phyloP scores from a whole-genome alignment of 2,888 invertebrate genomes.

The Gonocerus acuteangulatus region DNA sequence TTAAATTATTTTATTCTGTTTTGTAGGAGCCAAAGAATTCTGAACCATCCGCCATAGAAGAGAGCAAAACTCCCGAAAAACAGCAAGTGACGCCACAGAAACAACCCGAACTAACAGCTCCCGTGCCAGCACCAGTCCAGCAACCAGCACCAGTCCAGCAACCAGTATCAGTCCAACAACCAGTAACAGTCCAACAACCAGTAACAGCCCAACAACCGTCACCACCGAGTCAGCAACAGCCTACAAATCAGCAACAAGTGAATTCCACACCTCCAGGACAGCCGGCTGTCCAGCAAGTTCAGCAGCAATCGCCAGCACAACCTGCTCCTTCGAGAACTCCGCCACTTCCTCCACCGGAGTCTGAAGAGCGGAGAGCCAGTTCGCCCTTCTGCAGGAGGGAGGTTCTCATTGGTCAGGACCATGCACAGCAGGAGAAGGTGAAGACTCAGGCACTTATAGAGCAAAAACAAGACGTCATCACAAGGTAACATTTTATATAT shows the following conservation, averaged over 20 bases:
- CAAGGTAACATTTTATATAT: slow-evolving; percentile 25
- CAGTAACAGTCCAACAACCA: not conserved
- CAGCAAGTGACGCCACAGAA: too few species aligned
- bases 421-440: slow-evolving; percentile 44
- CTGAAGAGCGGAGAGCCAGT: slow-evolving; percentile 42
- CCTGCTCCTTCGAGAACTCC: not conserved
- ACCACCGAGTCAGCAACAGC: too few species aligned
- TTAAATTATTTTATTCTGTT: too few species aligned
- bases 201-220: too few species aligned
- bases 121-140: too few species aligned
- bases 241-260: too few species aligned
- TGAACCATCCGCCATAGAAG: too few species aligned
- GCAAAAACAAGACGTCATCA: slow-evolving; percentile 34
- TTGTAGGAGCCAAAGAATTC: too few species aligned
- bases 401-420: slow-evolving; percentile 53
- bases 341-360: slow-evolving; percentile 40
- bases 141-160: not conserved
- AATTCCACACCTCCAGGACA: too few species aligned
- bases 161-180: not conserved
- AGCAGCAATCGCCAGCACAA: not conserved
- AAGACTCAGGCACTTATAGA: slow-evolving; percentile 55
- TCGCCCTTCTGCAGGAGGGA: slow-evolving; percentile 61
- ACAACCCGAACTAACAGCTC: too few species aligned
- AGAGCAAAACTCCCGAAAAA: too few species aligned
- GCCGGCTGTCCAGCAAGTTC: too few species aligned